Conservation (phyloP, 2,888 invertebrate species). For the Pseudeuparius sepicola region DNA sequence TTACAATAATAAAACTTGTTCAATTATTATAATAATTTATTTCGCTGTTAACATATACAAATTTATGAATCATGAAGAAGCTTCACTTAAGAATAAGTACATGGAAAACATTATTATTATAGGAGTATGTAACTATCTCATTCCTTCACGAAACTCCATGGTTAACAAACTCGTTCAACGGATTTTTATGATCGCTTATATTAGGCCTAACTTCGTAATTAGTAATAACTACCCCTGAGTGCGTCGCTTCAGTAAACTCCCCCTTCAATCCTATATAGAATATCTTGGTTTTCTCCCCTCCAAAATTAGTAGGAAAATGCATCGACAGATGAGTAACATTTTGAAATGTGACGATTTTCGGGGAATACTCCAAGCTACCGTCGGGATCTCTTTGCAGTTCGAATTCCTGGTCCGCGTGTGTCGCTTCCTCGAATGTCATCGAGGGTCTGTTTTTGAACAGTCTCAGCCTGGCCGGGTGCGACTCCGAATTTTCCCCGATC, state of each 20-base stretch:
- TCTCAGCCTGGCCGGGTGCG: conserved; percentile 78
- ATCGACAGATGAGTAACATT: conserved; percentile 81
- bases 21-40: too few relatives aligned
- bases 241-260: conserved; percentile 75
- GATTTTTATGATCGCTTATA: conserved; percentile 72
- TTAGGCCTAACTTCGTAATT: conserved; percentile 83
- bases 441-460: conserved; percentile 89
- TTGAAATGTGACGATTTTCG: conserved; percentile 90
- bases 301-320: conserved; percentile 85
- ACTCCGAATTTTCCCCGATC: conserved; percentile 77
- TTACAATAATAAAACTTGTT: too few relatives aligned
- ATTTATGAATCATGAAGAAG: too few relatives aligned
- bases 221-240: conserved; percentile 86
- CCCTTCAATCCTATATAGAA: conserved; percentile 94
- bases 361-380: conserved; percentile 78
- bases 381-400: conserved; percentile 69
- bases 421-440: conserved; percentile 90
- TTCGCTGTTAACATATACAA: too few relatives aligned
- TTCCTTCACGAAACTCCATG: conserved; percentile 14
- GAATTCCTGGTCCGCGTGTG: conserved; percentile 79
- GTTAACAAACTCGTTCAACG: conserved; percentile 43
- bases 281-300: conserved; percentile 71
- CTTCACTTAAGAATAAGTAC: too few relatives aligned
- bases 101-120: too few relatives aligned
- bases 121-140: too few relatives aligned